Percentiles rank a stretch among this genome's conserved stretches.
These are phyloP conservation scores for Drosophila orosa DNA, from an alignment of 1,140 invertebrate species.

Conservation along the genomic window DNA sequence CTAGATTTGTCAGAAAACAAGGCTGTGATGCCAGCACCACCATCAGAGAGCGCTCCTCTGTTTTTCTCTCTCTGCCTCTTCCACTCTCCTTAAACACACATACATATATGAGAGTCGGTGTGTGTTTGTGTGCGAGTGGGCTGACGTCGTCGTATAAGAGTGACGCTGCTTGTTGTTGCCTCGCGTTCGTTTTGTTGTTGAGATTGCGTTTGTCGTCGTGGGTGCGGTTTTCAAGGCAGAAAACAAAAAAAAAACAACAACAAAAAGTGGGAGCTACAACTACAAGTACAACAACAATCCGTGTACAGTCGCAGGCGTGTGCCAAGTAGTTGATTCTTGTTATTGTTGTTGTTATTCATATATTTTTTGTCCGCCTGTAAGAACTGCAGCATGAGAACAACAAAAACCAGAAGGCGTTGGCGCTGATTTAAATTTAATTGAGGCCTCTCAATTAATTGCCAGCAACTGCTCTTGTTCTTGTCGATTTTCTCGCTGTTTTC, in stretches of 20 bases:
- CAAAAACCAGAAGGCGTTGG: slow-evolving; percentile 56
- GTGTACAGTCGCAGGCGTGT: slow-evolving; percentile 73
- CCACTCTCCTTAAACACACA: slow-evolving; percentile 3
- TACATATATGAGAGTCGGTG: not conserved
- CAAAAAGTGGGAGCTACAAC: slow-evolving; percentile 37
- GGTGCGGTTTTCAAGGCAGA: slow-evolving; percentile 60
- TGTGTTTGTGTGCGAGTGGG: slow-evolving; percentile 47
- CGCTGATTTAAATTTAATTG: slow-evolving; percentile 78
- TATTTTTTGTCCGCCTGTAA: slow-evolving; percentile 3
- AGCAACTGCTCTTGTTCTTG: slow-evolving; percentile 42
- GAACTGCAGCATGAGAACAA: slow-evolving; percentile 33
- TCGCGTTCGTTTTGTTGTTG: slow-evolving; percentile 19
- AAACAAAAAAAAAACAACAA: slow-evolving; percentile 29
- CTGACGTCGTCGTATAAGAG: slow-evolving; percentile 70
- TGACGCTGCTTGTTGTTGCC: slow-evolving; percentile 45
- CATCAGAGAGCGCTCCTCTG: not conserved
- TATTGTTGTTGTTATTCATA: slow-evolving; percentile 33
- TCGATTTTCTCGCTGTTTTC: slow-evolving; percentile 5
- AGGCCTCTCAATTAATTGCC: slow-evolving; percentile 76
- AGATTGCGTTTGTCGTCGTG: slow-evolving; percentile 55
- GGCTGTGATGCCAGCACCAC: slow-evolving; percentile 1
- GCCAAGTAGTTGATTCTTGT: slow-evolving; percentile 59
- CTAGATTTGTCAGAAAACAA: not conserved
- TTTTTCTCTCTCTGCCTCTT: not conserved
- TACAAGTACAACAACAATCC: slow-evolving; percentile 17